Base-by-base conservation (phyloP, 2,888 invertebrate genomes). In the Bedellia somnulentella region DNA sequence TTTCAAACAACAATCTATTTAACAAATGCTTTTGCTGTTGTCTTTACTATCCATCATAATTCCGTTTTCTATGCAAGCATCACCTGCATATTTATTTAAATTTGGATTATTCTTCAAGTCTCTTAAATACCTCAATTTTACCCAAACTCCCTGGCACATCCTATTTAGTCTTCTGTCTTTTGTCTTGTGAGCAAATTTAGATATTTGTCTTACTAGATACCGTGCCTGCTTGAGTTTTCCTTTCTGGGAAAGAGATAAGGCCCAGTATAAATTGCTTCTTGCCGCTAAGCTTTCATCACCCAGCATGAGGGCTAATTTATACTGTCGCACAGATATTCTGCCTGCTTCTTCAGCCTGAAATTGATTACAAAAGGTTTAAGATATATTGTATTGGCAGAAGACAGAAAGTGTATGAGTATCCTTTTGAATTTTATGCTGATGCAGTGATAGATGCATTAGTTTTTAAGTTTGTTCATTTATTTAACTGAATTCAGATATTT, bases 131-230 rank as follows among this genome's bases (percentile, higher is more conserved):
- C 82, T 82, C 16, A 92, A 61, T 47, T 91, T 91, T 1, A 86
- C 80, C 92, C 93, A 93, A 34, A 93, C 86, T 24, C 93, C 93
- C 38, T 81, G 79, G 51, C 93, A 92, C 92, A 93, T 93, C 38
- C 82, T 81, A 27, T 84, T 63, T 27, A 93, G 67, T 28, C 86
- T 76, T 29, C 59, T 64, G 50, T 93, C 92, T 3, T 75, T 60
- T 1, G 71, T 63, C 8, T 38, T 33, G 26, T 60, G 49, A 0
- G 77, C 73, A 28, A 64, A 73, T 2, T 39, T 42, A 8, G 61
- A 63, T 14, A 68, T 49, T 11, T 45, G 46, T 15, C 73, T 58
- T 16, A 89, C 80, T 30, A 92, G 80, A 25, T 64, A 52, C 39
- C 80, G 80, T 1, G 92, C 83, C 18, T 60, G 46, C 37, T 77